Evolutionary conservation across 2,888 invertebrate genomes (phyloP).

Genomic region (Orthosia cruda): DNA sequence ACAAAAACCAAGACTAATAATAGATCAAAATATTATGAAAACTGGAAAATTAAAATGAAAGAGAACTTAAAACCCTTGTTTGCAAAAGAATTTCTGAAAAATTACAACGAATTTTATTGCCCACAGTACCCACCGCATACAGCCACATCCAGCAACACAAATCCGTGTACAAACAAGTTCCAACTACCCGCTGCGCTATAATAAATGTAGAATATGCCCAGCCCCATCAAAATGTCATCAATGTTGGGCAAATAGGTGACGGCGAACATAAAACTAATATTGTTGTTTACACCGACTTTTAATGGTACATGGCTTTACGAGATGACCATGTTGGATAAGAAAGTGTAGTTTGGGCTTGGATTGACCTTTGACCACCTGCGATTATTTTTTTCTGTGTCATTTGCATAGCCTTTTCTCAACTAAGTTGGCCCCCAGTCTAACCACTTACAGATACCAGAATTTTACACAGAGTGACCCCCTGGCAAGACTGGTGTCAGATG

Average conservation of each 20-base stretch:
- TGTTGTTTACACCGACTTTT: constrained; percentile 54
- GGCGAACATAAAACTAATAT: constrained; percentile 69
- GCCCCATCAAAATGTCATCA: constrained; percentile 90
- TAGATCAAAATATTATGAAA: no score
- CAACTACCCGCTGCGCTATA: constrained; percentile 87
- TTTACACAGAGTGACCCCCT: no score
- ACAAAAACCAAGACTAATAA: no score
- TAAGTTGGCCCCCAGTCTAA: no score
- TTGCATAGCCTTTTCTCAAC: no score
- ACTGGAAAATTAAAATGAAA: no score
- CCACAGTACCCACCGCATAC: not conserved
- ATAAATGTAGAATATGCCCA: constrained; percentile 87
- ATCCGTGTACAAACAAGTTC: constrained; percentile 77
- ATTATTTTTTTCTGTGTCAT: not conserved
- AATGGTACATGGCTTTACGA: constrained; percentile 41
- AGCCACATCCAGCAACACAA: constrained; percentile 37
- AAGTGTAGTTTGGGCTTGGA: constrained; percentile 16
- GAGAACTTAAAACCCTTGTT: no score
- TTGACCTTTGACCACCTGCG: constrained; percentile 29
- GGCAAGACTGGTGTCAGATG: no score
- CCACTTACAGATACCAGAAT: no score
- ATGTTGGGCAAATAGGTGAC: constrained; percentile 84
- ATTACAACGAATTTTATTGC: no score
- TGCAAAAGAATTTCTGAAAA: no score
- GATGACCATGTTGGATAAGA: constrained; percentile 62